Percentiles rank a stretch among this genome's conserved stretches.
Evolutionary conservation across 2,797 vertebrate species (phyloP).

Genomic region (Nothura maculosa): DNA sequence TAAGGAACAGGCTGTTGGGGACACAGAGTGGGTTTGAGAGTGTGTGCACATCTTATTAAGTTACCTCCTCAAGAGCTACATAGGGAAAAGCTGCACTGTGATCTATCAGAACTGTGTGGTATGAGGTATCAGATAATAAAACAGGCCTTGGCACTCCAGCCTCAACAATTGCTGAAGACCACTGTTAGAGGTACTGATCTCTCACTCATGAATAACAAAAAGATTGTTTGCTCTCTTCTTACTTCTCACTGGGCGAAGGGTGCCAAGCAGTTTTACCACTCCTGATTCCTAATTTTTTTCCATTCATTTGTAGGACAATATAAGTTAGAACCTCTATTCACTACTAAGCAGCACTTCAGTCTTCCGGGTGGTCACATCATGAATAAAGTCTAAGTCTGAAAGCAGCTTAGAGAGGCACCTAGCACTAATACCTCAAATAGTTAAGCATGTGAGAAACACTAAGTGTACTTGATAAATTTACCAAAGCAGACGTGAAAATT

Average conservation of each 20-base stretch:
- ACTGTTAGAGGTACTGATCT: neutral
- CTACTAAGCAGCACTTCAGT: neutral
- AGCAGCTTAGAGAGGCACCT: neutral
- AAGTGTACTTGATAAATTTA: neutral
- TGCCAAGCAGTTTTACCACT: neutral
- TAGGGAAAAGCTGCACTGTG: neutral
- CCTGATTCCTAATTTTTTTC: neutral
- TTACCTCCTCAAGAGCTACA: neutral
- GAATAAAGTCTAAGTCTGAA: neutral
- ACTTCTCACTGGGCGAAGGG: neutral
- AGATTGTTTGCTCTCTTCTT: neutral
- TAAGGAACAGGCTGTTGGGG: neutral
- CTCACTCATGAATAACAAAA: neutral
- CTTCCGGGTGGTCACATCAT: neutral
- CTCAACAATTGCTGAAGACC: neutral
- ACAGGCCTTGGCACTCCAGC: neutral
- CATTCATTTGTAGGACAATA: neutral
- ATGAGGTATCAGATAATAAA: constrained; percentile 2
- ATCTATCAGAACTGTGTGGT: neutral
- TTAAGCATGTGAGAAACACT: neutral
- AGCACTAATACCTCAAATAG: neutral
- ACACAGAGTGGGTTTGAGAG: neutral
- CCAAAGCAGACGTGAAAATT: neutral
- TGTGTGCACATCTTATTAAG: rapidly evolving
- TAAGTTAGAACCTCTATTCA: neutral